These are phyloP conservation scores for Equus przewalskii DNA, from an alignment of 2,113 vertebrate species.

Conservation along the genomic window DNA sequence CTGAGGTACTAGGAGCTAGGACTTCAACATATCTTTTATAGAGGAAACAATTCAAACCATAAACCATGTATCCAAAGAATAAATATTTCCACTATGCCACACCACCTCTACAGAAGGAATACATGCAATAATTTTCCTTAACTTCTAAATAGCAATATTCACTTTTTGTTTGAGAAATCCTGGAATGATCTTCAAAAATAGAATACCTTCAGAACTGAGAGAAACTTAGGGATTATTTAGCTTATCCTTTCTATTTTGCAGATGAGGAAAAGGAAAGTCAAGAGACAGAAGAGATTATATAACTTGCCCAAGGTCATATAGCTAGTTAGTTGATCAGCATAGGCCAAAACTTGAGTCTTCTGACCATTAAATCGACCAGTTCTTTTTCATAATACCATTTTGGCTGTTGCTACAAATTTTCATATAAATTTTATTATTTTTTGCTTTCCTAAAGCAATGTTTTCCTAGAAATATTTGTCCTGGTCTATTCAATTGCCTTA, in stretches of 20 bases:
- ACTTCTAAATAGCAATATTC: background rate
- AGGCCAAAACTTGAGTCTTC: background rate
- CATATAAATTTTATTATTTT: background rate
- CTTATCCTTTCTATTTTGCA: background rate
- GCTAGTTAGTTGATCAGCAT: background rate
- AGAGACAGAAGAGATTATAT: background rate
- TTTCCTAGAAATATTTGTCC: background rate
- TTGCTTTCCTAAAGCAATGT: background rate
- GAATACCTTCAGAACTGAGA: background rate
- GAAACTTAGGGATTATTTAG: background rate
- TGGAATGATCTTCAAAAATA: slow-evolving; percentile 21
- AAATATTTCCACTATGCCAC: background rate
- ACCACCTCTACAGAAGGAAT: background rate
- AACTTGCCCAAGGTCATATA: background rate
- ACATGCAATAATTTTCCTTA: background rate
- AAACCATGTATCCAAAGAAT: background rate
- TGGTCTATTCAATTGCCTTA: background rate
- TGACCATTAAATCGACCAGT: background rate
- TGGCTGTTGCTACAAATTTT: background rate
- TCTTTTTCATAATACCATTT: background rate
- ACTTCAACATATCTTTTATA: background rate
- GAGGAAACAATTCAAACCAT: slow-evolving; percentile 17
- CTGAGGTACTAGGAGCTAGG: background rate
- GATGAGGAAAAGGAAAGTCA: background rate
- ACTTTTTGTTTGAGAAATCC: background rate